These are phyloP conservation scores for Tupaia chinensis DNA, from an alignment of 2,113 vertebrate genomes.

Conservation along the genomic window DNA sequence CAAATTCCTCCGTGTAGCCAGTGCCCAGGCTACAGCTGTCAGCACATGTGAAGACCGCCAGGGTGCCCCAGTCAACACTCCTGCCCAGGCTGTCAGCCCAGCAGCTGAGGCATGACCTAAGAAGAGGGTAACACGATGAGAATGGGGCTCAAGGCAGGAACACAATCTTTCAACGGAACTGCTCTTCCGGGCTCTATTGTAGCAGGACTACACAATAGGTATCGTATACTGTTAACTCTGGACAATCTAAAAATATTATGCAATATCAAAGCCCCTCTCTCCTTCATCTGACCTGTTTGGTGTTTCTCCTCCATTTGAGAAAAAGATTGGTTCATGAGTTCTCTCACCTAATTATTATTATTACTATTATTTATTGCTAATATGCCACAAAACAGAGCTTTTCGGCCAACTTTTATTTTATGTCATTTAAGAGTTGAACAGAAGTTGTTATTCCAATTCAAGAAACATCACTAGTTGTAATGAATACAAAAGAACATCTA, in stretches of 20 bases:
- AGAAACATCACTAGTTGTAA: neutral
- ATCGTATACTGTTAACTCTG: rapidly evolving
- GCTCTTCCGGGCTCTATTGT: too few relatives aligned
- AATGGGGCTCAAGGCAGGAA: neutral
- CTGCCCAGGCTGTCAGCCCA: conserved; percentile 92
- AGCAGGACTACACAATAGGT: neutral
- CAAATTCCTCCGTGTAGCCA: conserved; percentile 92
- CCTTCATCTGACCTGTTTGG: neutral
- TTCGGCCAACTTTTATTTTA: neutral
- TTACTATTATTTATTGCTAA: neutral
- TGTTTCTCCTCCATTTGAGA: neutral
- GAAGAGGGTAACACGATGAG: neutral
- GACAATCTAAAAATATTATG: neutral
- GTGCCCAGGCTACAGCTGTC: conserved; percentile 89
- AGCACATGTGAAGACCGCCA: conserved; percentile 93
- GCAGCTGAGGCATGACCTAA: conserved; percentile 98
- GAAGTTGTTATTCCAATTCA: neutral
- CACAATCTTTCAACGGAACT: neutral
- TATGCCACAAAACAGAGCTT: neutral
- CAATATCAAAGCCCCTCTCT: neutral
- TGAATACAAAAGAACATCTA: neutral
- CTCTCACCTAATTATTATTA: neutral
- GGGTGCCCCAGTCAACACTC: conserved; percentile 96
- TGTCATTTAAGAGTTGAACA: neutral
- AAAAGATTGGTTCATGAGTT: neutral